phyloP scores from a whole-genome alignment of 2,113 vertebrate genomes.

The Neomonachus schauinslandi region DNA sequence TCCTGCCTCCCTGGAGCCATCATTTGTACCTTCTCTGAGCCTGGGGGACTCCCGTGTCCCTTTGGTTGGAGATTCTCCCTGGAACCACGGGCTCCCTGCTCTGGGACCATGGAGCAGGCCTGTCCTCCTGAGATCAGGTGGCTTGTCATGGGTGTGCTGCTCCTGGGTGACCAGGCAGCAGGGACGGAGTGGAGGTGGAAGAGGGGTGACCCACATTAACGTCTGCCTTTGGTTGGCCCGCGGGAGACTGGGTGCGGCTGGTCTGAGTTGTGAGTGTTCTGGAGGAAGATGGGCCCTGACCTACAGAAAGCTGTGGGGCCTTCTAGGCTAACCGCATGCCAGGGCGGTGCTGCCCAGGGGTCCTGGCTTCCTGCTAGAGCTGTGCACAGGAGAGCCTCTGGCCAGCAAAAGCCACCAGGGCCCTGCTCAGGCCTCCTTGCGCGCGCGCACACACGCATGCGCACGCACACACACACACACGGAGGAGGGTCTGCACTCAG shows the following conservation, averaged over 20 bases:
- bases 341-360: background rate
- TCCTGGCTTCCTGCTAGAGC: background rate
- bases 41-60: background rate
- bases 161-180: background rate
- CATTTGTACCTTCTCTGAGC: background rate
- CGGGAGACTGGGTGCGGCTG: background rate
- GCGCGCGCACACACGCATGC: fast-evolving
- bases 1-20: background rate
- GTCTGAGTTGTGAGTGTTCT: background rate
- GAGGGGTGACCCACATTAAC: background rate
- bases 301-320: background rate
- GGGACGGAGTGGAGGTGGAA: background rate
- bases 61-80: background rate
- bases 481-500: background rate
- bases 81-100: background rate
- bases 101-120: background rate
- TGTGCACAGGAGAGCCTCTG: background rate
- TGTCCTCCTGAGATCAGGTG: background rate
- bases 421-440: background rate
- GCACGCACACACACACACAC: background rate
- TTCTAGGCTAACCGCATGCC: background rate
- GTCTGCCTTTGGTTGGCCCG: background rate
- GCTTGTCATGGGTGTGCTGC: background rate
- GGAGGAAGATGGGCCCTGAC: background rate
- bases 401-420: background rate